Evolutionary conservation across 2,113 vertebrate genomes (phyloP).

Genomic region (Brevimyrus niger): DNA sequence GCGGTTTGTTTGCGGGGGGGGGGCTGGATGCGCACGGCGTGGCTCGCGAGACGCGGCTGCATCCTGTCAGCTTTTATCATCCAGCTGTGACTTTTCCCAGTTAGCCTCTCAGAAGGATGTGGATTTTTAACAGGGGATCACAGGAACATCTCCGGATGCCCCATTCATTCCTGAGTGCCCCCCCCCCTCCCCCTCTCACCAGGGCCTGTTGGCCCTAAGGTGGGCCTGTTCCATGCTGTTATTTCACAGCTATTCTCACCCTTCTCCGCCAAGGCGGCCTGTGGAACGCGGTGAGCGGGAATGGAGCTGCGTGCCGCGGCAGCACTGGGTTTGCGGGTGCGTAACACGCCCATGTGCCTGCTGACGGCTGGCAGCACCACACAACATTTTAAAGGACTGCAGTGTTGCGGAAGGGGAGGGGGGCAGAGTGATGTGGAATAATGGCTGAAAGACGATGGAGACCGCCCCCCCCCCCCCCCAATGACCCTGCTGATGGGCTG

Average conservation of each 20-base stretch:
- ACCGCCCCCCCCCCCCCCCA: neutral
- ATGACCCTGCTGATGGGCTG: neutral
- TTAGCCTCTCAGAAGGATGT: neutral
- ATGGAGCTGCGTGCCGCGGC: neutral
- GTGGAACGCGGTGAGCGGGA: neutral
- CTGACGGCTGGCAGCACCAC: slow-evolving; percentile 4
- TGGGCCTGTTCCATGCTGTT: neutral
- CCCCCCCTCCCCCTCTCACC: neutral
- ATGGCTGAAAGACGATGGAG: slow-evolving; percentile 16
- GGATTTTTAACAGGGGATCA: neutral
- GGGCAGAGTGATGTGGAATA: neutral
- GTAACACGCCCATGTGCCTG: slow-evolving; percentile 17
- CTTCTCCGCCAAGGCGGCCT: neutral
- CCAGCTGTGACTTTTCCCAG: neutral
- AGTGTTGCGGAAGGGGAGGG: neutral
- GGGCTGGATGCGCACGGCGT: neutral
- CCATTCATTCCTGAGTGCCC: neutral
- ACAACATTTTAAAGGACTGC: slow-evolving; percentile 23
- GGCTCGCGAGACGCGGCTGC: neutral
- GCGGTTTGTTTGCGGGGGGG: neutral
- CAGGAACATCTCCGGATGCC: neutral
- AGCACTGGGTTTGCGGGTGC: slow-evolving; percentile 14
- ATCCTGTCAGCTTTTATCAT: neutral
- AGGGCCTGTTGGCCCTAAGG: neutral
- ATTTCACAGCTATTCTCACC: neutral